Conservation (phyloP, 2,797 vertebrate genomes). For the Naso thynnoides region DNA sequence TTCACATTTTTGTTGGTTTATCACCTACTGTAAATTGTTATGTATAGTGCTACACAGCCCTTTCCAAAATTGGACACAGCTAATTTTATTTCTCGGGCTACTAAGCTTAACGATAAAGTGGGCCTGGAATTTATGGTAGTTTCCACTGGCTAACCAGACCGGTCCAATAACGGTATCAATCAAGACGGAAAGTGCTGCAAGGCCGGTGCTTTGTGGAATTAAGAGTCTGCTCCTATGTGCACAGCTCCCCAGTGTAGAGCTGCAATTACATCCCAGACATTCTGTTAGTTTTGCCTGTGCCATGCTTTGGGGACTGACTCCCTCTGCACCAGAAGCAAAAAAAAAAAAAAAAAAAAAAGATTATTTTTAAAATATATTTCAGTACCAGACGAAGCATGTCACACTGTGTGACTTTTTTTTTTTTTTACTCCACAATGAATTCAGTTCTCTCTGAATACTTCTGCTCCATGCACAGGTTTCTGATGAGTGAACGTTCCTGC, state of each 20-base stretch:
- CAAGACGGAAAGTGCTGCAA: slow-evolving; percentile 66
- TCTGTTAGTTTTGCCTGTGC: slow-evolving; percentile 34
- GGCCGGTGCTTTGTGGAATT: slow-evolving; percentile 63
- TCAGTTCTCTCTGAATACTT: slow-evolving; percentile 17
- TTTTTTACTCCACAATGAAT: slow-evolving; percentile 7
- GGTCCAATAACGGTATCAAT: slow-evolving; percentile 72
- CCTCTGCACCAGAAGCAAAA: slow-evolving; percentile 34
- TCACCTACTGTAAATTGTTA: slow-evolving; percentile 69
- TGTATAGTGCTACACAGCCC: slow-evolving; percentile 59
- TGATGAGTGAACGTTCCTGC: slow-evolving; percentile 26
- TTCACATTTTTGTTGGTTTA: slow-evolving; percentile 69
- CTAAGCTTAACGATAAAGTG: slow-evolving; percentile 78
- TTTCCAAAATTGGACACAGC: slow-evolving; percentile 71
- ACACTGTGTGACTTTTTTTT: slow-evolving; percentile 16
- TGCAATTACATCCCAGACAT: slow-evolving; percentile 57
- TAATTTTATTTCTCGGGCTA: slow-evolving; percentile 79
- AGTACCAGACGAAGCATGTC: slow-evolving; percentile 8
- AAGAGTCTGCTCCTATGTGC: slow-evolving; percentile 55
- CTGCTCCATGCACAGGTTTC: slow-evolving; percentile 1
- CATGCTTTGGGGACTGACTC: slow-evolving; percentile 23
- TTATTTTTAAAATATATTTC: slow-evolving; percentile 45
- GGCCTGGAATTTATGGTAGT: slow-evolving; percentile 72
- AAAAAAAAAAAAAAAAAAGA: slow-evolving; percentile 22
- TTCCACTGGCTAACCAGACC: slow-evolving; percentile 67
- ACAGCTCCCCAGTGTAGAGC: slow-evolving; percentile 41